A percentile compares a stretch with the other conserved stretches of the same genome.
Conservation (phyloP, 2,888 invertebrate genomes). For the Gandaritis pyraliata region DNA sequence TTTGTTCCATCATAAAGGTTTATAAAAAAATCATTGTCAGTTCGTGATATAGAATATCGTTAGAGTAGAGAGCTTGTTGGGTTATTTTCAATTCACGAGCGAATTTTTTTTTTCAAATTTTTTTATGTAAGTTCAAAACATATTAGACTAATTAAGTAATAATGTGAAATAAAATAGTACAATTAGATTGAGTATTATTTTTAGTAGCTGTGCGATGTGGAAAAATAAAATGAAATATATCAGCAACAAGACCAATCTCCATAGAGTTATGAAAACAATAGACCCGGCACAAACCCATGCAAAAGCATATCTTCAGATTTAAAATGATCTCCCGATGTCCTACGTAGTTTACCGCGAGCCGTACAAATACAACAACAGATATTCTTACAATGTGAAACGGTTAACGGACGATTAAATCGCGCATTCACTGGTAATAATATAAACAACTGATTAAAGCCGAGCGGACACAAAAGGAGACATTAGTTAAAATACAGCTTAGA, state of each 20-base stretch:
- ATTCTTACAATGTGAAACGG: conserved; percentile 74
- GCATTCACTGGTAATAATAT: conserved; percentile 77
- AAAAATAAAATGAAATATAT: neutral
- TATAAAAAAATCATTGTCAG: too few species aligned
- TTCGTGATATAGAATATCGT: too few species aligned
- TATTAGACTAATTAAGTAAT: too few species aligned
- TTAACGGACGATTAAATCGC: conserved; percentile 79
- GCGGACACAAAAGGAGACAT: conserved; percentile 82
- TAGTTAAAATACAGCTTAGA: conserved; percentile 63
- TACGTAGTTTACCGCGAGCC: conserved; percentile 25
- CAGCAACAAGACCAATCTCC: neutral
- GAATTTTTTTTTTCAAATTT: too few species aligned
- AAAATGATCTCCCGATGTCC: conserved; percentile 29
- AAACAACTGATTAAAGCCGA: conserved; percentile 80
- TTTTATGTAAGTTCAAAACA: too few species aligned
- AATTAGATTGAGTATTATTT: neutral
- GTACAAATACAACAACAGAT: conserved; percentile 17
- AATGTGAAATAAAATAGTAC: too few species aligned
- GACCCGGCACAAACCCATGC: conserved; percentile 5
- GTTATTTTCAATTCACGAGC: too few species aligned
- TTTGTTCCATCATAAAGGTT: too few species aligned
- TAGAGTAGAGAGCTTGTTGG: too few species aligned
- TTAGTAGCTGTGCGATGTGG: neutral
- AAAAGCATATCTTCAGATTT: conserved; percentile 25
- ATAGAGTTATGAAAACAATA: conserved; percentile 16